Evolutionary conservation across 2,888 invertebrate species (phyloP), one percentile per base, ranked within the genome.

Genomic region (Drosophila greeni): DNA sequence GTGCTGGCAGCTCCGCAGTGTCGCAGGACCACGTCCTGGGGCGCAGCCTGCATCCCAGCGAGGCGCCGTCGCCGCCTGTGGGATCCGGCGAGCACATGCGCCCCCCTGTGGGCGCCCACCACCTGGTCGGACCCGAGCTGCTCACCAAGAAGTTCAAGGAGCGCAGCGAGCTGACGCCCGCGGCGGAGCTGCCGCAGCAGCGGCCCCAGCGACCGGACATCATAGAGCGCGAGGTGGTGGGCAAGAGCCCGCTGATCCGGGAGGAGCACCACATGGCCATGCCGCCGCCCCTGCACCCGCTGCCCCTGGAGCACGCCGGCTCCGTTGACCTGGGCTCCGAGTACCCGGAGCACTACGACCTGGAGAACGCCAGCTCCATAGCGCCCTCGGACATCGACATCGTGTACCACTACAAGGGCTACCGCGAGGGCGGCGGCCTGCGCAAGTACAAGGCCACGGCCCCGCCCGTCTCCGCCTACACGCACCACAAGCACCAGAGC

Each of bases 321-420:
- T 92, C 94, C 47, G 92, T 94, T 53, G 95, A 95, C 83, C 90
- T 96, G 77, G 92, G 93, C 84, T 93, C 93, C 9, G 95, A 95
- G 85, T 91, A 93, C 68, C 96, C 97, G 0, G 97, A 97, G 87
- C 97, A 97, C 87, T 98, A 98, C 86, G 98, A 98, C 87, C 90
- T 98, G 68, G 98, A 98, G 90, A 98, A 98, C 89, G 97, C 98
- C 2, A 97, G 97, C 87, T 97, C 97, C 0, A 98, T 98, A 75
- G 98, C 98, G 1, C 98, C 98, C 0, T 97, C 97, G 3, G 98
- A 98, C 86, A 97, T 97, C 73, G 98, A 98, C 86, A 96, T 98
- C 70, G 96, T 97, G 12, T 97, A 97, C 84, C 98, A 98, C 87
- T 98, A 98, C 87, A 97, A 97, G 90, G 96, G 95, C 12, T 97